Percentiles rank a stretch among this genome's conserved stretches.
These are phyloP conservation scores for Neotoma lepida DNA, from an alignment of 2,113 vertebrate species.

Conservation along the genomic window DNA sequence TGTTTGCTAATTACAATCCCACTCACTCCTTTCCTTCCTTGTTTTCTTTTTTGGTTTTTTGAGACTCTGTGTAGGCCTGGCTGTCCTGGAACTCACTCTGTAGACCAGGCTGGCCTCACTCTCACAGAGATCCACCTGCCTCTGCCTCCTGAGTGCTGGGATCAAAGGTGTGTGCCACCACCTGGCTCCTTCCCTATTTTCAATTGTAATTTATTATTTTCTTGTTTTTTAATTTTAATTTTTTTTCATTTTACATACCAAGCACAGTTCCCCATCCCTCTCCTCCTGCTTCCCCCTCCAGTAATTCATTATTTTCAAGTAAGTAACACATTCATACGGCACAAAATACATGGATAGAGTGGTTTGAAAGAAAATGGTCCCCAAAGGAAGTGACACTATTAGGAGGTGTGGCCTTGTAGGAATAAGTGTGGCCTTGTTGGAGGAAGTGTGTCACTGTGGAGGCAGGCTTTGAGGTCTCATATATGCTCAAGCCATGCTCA, in stretches of 20 bases:
- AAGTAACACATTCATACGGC: background rate
- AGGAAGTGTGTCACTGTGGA: too few relatives aligned
- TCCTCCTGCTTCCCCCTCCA: too few relatives aligned
- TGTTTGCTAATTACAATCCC: background rate
- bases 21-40: background rate
- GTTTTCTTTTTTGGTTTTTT: background rate
- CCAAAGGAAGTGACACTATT: too few relatives aligned
- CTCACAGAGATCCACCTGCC: background rate
- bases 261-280: too few relatives aligned
- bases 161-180: background rate
- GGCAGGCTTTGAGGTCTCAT: too few relatives aligned
- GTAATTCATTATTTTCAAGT: slow-evolving; percentile 30
- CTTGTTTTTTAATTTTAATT: too few relatives aligned
- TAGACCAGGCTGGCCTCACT: background rate
- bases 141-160: background rate
- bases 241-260: too few relatives aligned
- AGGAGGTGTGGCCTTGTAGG: too few relatives aligned
- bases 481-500: too few relatives aligned
- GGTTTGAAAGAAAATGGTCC: too few relatives aligned
- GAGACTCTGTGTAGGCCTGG: background rate
- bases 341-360: background rate
- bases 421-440: too few relatives aligned
- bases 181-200: background rate
- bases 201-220: slow-evolving; percentile 28
- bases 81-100: background rate